Evolutionary conservation across 1,140 invertebrate species (phyloP), one percentile per base, ranked within the genome.

Genomic region (Drosophila triauraria): DNA sequence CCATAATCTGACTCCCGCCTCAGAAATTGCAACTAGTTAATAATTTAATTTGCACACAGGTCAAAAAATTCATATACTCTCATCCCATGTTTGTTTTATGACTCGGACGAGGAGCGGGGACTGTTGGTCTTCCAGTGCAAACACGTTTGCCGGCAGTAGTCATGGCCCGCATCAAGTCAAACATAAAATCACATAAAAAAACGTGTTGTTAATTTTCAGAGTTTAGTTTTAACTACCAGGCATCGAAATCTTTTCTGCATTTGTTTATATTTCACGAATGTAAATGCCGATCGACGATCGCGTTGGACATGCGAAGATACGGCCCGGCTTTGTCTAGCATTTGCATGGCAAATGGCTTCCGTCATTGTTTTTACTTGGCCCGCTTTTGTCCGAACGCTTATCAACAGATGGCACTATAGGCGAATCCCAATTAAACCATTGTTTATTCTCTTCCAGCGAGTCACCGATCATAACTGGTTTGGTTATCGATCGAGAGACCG

Each of bases 291-390:
- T 80, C 69, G 65, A 42, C 74, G 74, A 84, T 80, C 69, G 67
- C n/a, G 27, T 54, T 35, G 30, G 61, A 68, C 65, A 68, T 61
- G 63, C 40, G 5, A n/a, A 35, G 35, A 63, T 46, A 46, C 42
- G 56, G 40, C 48, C 47, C 10, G 61, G 50, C 48, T 54, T 65
- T 46, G 48, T 61, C 13, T 47, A 44, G 12, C n/a, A 85, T 85
- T 78, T 85, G 78, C 69, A 78, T 85, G 78, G 62, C 65, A 61
- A 78, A 82, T 53, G 54, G 78, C 82, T 86, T 86, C 82, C 82
- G 82, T 62, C 75, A 50, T 72, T 74, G 63, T 67, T 56, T 58
- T 53, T 75, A 23, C 56, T 82, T 77, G 47, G 47, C 76, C 80
- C 78, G 65, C 42, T 64, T 80, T 75, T 64, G 17, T 30, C 46